Evolutionary conservation across 2,113 vertebrate genomes (phyloP), one percentile per base, ranked within the genome.

Genomic region (Strix uralensis): DNA sequence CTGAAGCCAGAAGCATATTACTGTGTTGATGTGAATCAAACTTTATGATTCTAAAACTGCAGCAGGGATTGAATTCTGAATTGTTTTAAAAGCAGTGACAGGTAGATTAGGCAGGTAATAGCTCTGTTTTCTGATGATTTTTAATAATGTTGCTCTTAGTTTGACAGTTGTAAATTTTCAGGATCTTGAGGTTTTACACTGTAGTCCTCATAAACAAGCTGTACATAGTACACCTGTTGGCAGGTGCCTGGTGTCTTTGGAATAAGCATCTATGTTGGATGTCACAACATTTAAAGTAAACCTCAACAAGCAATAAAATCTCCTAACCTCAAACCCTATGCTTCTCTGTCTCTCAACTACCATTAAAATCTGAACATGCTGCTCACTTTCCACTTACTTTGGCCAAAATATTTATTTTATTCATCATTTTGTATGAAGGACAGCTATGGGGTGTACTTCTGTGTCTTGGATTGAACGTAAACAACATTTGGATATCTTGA

Each of bases 101-200:
- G 44, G 73, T 92, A 86, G 80, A 47, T 46, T 82, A 95, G 85
- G 83, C 46, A 72, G 38, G 49, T 61, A n/a, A 66, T 32, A 78
- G 54, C 46, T 70, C 71, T 19, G 15, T 44, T 90, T 87, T 89
- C 81, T 93, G 73, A 88, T 78, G 66, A 87, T 55, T 61, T 84
- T 91, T 66, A 90, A 85, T 88, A 83, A 86, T 62, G 58, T 27
- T 70, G 77, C 78, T 91, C 49, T 85, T 83, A 86, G 57, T 54
- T 25, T 77, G 61, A 84, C 69, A 85, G 66, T 51, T 65, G 47
- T 86, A 63, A 81, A 74, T 87, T 86, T 94, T 96, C 84, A 86
- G 62, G 61, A 75, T 63, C 27, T 71, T 91, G 70, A 95, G 59
- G 69, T 88, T 95, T 88, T 93, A 34, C 63, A 84, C 74, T 87